Percentiles rank a stretch among this genome's conserved stretches.
Evolutionary conservation across 2,797 vertebrate species (phyloP).

Genomic region (Falco rusticolus): DNA sequence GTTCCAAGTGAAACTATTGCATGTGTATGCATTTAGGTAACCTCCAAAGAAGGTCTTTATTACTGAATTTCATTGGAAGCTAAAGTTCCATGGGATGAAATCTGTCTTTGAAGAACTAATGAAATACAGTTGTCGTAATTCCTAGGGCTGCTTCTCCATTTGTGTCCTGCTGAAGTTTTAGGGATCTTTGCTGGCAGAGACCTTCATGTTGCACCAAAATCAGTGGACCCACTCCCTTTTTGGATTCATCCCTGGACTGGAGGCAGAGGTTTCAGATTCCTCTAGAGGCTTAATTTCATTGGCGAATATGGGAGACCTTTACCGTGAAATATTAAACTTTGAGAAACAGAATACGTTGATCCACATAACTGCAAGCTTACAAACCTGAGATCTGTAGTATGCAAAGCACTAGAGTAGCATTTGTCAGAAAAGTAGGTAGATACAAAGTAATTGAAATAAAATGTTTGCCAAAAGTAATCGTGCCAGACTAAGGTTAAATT

Average conservation of each 20-base stretch:
- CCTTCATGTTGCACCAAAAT: not conserved
- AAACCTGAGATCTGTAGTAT: not conserved
- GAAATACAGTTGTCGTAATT: not conserved
- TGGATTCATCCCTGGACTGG: not conserved
- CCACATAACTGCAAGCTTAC: not conserved
- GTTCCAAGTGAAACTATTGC: not conserved
- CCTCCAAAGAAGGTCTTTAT: not conserved
- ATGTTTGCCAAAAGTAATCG: not conserved
- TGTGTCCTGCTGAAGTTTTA: not conserved
- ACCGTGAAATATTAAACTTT: not conserved
- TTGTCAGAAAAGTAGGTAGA: not conserved
- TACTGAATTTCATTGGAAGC: not conserved
- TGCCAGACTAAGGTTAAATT: not conserved
- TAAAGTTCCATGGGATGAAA: not conserved
- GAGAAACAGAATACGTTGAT: not conserved
- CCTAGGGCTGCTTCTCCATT: not conserved
- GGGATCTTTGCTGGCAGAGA: not conserved
- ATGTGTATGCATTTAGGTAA: not conserved
- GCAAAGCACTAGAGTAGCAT: not conserved
- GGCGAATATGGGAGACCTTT: not conserved
- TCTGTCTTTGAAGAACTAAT: not conserved
- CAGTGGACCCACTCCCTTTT: not conserved
- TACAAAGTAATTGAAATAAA: not conserved
- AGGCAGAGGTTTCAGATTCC: not conserved
- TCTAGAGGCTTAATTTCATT: not conserved